Evolutionary conservation across 2,113 vertebrate species (phyloP).

Genomic region (Dasyprocta punctata): DNA sequence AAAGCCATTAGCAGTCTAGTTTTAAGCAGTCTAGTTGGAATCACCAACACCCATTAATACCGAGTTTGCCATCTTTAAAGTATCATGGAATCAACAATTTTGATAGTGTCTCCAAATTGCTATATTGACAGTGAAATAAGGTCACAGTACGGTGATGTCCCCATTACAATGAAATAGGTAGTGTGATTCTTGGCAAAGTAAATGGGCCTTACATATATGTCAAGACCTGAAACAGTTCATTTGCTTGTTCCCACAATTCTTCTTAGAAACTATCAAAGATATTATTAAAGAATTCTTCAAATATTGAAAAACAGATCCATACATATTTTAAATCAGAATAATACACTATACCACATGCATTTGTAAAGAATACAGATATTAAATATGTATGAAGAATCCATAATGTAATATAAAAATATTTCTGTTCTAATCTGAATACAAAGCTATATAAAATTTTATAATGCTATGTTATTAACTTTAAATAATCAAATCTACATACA

Average conservation of each 20-base stretch:
- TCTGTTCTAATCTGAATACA: conserved; percentile 17
- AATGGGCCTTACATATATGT: background rate
- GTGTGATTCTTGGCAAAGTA: background rate
- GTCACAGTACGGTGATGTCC: background rate
- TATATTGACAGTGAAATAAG: too few species aligned
- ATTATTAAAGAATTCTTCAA: conserved; percentile 51
- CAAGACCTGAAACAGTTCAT: background rate
- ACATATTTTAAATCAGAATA: conserved; percentile 20
- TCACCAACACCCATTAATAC: background rate
- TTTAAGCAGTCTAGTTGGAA: background rate
- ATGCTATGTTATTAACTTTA: background rate
- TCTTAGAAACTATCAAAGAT: background rate
- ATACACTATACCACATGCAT: background rate
- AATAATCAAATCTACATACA: background rate
- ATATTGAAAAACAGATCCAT: background rate
- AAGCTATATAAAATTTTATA: conserved; percentile 1
- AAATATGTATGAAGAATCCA: conserved; percentile 34
- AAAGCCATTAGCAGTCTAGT: background rate
- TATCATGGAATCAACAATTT: background rate
- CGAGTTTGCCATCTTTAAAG: background rate
- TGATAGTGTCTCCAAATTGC: background rate
- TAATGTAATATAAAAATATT: conserved; percentile 50
- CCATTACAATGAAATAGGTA: rapidly evolving
- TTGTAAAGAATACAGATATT: conserved; percentile 47
- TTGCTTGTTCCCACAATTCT: background rate